A percentile compares a stretch with the other conserved stretches of the same genome.
Conservation (phyloP, 2,797 vertebrate species). For the Rhabdomys pumilio region DNA sequence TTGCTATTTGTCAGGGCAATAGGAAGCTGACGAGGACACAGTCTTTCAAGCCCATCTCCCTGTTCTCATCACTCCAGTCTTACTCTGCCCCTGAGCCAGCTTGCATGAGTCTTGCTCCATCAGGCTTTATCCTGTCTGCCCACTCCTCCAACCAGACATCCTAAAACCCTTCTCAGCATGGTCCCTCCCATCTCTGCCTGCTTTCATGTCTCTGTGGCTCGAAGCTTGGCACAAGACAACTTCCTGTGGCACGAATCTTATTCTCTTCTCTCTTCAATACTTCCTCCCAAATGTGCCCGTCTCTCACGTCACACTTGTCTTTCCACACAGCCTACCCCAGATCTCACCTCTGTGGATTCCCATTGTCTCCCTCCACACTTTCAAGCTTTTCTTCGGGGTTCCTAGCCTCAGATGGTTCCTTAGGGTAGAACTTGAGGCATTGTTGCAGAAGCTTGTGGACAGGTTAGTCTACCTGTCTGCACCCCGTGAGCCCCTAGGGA, state of each 20-base stretch:
- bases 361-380: too few species aligned
- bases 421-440: neutral
- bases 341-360: neutral
- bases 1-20: neutral
- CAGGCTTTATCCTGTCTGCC: too few species aligned
- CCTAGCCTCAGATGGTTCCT: too few species aligned
- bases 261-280: neutral
- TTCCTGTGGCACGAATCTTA: fast-evolving
- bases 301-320: neutral
- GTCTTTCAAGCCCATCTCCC: neutral
- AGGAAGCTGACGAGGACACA: too few species aligned
- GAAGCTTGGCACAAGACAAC: fast-evolving
- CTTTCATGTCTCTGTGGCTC: neutral
- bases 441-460: neutral
- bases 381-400: neutral
- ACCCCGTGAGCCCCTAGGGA: neutral
- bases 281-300: neutral
- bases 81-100: neutral
- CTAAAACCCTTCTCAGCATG: neutral
- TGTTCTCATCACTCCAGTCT: neutral
- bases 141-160: neutral
- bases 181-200: neutral
- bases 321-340: too few species aligned
- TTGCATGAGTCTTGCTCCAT: neutral
- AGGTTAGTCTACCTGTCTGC: neutral